Conservation (phyloP, 2,888 invertebrate species). For the Odontomyia ornata region DNA sequence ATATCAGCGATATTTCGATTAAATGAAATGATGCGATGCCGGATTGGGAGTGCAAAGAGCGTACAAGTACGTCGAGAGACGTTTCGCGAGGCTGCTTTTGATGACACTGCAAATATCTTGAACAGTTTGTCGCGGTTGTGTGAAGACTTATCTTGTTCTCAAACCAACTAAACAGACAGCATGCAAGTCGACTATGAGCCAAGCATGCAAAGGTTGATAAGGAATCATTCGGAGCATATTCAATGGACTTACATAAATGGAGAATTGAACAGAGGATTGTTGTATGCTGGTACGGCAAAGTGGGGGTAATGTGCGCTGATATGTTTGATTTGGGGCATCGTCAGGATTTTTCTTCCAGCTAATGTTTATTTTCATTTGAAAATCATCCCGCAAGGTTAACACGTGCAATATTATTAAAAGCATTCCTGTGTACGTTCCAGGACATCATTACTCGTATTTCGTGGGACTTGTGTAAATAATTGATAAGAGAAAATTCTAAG, state of each 20-base stretch:
- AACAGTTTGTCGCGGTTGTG: background rate
- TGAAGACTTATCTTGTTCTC: background rate
- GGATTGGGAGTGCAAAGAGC: background rate
- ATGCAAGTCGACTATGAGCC: background rate
- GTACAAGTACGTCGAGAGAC: background rate
- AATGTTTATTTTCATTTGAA: too few relatives aligned
- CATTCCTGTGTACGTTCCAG: too few relatives aligned
- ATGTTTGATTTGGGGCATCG: too few relatives aligned
- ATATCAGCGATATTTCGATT: background rate
- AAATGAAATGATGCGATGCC: background rate
- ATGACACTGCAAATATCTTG: slow-evolving; percentile 25
- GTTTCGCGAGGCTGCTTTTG: background rate
- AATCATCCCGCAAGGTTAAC: too few relatives aligned
- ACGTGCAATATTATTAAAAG: too few relatives aligned
- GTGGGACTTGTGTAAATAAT: too few relatives aligned
- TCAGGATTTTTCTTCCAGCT: too few relatives aligned
- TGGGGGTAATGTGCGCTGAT: background rate
- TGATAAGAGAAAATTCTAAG: too few relatives aligned
- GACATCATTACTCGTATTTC: too few relatives aligned
- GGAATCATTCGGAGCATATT: background rate
- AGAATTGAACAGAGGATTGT: background rate
- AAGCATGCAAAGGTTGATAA: background rate
- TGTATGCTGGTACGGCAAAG: background rate
- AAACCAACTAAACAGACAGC: background rate
- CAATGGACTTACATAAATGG: background rate